Evolutionary conservation across 2,888 invertebrate species (phyloP), one percentile per base, ranked within the genome.

Genomic region (Bhutanitis thaidina): DNA sequence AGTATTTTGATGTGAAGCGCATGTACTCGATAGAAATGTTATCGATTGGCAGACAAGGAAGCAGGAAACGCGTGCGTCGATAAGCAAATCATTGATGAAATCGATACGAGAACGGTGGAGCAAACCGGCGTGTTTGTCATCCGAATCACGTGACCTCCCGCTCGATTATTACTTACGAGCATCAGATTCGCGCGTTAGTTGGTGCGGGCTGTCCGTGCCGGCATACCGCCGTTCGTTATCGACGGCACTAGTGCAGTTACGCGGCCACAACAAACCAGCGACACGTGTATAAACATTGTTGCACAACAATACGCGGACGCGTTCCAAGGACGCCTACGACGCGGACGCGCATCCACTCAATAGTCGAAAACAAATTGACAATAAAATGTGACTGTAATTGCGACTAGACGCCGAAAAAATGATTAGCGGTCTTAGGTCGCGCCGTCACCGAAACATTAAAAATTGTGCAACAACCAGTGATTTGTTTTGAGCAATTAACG

Each of bases 201-300:
- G 83, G 69, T 72, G 69, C 78, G 77, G 74, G 70, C 75, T 69
- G 71, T 71, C 67, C 82, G 85, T 68, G 77, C 76, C 71, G 79
- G 75, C 72, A 70, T 66, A 77, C 60, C 64, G 65, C 76, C 75
- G 77, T 80, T 76, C 75, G 77, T 80, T 81, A 81, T 79, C 83
- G 81, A 65, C 69, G 71, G 68, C 71, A 70, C 60, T 57, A 43
- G 55, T 54, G 67, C 52, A 55, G 53, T 57, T 56, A 67, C 69
- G 72, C 75, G 75, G 74, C 74, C 80, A 77, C 77, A 77, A 79
- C 77, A 75, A 41, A 47, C 43, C 75, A 74, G 57, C 71, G 77
- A 83, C 87, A 87, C 88, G 88, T 88, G 87, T 85, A 80, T 80
- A 82, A 85, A 87, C 85, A 86, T 77, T 82, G 83, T 85, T 80